Evolutionary conservation across 2,113 vertebrate genomes (phyloP).

Genomic region (Oophaga pumilio): DNA sequence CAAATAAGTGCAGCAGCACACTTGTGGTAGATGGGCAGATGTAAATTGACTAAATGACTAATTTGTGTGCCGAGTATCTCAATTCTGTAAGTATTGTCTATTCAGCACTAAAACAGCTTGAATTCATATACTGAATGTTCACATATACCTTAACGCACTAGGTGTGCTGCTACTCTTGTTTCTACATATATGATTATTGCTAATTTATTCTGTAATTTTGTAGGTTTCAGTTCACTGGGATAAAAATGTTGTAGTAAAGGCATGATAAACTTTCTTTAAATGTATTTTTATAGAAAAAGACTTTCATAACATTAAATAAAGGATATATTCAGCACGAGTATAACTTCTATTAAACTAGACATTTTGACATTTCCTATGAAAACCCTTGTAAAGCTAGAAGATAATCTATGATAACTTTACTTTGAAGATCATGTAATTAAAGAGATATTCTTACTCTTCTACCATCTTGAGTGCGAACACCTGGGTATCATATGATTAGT

Average conservation of each 20-base stretch:
- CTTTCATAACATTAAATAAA: not conserved
- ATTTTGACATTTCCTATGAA: slow-evolving; percentile 37
- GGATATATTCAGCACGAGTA: not conserved
- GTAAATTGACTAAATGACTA: no score
- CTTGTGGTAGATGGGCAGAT: no score
- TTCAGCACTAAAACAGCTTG: no score
- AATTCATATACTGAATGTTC: no score
- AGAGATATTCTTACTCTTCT: slow-evolving; percentile 12
- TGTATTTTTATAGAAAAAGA: not conserved
- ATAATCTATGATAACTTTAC: slow-evolving; percentile 39
- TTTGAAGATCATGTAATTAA: slow-evolving; percentile 32
- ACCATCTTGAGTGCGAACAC: slow-evolving; percentile 15
- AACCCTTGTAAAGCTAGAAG: not conserved
- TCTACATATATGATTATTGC: no score
- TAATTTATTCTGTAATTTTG: not conserved
- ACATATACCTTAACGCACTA: no score
- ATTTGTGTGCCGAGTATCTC: no score
- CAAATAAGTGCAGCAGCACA: no score
- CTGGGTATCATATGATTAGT: not conserved
- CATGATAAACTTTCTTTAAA: not conserved
- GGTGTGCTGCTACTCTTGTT: no score
- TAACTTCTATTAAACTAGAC: slow-evolving; percentile 11
- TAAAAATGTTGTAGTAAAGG: not conserved
- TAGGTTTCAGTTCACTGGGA: not conserved
- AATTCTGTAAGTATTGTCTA: no score